Evolutionary conservation across 2,888 invertebrate genomes (phyloP), one percentile per base, ranked within the genome.

Genomic region (Apantesis nais): DNA sequence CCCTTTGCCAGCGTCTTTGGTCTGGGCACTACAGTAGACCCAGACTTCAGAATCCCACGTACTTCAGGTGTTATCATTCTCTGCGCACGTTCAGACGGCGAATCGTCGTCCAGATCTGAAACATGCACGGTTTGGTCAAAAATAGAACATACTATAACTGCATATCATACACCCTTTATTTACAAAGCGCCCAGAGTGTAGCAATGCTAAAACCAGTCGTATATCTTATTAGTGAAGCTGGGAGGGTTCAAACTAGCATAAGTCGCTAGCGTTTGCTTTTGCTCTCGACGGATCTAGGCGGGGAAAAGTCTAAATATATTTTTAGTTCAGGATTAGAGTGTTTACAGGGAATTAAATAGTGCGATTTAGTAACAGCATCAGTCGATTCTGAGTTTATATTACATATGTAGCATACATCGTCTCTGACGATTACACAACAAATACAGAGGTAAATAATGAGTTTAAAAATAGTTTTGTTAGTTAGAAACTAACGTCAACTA

Each of bases 41-140:
- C 95, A 0, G 95, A 92, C 85, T 96, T 96, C 63, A 96, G 85
- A 64, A 96, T 96, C 3, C 96, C 95, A 66, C 95, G 85, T n/a
- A 95, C 93, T 85, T 95, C 95, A 0, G 93, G 95, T 16, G 95
- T 95, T 71, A 95, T 93, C 92, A 95, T 95, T 69, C 94, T 90
- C 77, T 96, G 95, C 7, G 96, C 96, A 78, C 96, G 95, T 77
- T 95, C 95, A 66, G 94, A 75, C 0, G 93, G 94, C 66, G 90
- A 85, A 73, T 92, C 94, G 62, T 94, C 94, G 67, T 94, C 94
- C 69, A 93, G 85, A 83, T 94, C 93, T 93, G 90, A 11, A 88
- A 88, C 64, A 76, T 62, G 41, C 44, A 63, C 39, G 0, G 37
- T 0, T 29, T 66, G 29, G 9, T 72, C 39, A 72, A 48, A 29